These are phyloP conservation scores for Ormyrus nitidulus DNA, from an alignment of 2,888 invertebrate species.

Conservation along the genomic window DNA sequence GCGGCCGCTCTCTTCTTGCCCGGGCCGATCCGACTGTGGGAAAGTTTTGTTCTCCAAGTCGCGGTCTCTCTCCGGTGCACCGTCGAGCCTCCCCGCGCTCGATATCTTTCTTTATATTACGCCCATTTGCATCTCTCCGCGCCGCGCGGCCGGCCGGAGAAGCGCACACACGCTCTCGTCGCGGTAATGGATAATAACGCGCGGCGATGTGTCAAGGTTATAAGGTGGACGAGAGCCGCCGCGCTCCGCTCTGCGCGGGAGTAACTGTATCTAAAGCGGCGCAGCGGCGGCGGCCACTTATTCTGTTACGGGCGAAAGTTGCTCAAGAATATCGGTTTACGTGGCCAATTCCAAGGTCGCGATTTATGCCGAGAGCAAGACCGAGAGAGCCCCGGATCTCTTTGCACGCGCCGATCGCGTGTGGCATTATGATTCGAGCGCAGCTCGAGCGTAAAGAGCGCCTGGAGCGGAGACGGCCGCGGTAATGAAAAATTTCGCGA, in stretches of 20 bases:
- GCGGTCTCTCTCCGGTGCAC: too few species aligned
- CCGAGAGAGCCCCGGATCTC: too few species aligned
- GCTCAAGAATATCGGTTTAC: conserved; percentile 52
- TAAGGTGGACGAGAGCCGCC: not conserved
- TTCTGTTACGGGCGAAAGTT: conserved; percentile 56
- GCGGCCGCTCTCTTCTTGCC: conserved; percentile 24
- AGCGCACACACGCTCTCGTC: not conserved
- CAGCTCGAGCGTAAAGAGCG: too few species aligned
- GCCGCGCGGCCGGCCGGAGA: not conserved
- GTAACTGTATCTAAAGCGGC: conserved; percentile 44
- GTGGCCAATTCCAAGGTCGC: conserved; percentile 57
- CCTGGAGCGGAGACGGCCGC: too few species aligned
- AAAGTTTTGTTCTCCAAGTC: conserved; percentile 43
- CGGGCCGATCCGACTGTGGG: conserved; percentile 25
- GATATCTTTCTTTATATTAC: too few species aligned
- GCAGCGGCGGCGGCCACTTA: conserved; percentile 10
- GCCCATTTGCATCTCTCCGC: too few species aligned
- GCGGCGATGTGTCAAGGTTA: conserved; percentile 50
- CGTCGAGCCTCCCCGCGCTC: too few species aligned
- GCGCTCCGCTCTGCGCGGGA: conserved; percentile 19
- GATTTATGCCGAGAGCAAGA: conserved; percentile 25
- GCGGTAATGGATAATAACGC: not conserved
- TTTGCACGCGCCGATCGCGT: too few species aligned
- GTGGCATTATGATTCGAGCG: too few species aligned
- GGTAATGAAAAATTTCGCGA: too few species aligned